Base-by-base conservation (phyloP, 2,888 invertebrate species). In the Neoaliturus tenellus region DNA sequence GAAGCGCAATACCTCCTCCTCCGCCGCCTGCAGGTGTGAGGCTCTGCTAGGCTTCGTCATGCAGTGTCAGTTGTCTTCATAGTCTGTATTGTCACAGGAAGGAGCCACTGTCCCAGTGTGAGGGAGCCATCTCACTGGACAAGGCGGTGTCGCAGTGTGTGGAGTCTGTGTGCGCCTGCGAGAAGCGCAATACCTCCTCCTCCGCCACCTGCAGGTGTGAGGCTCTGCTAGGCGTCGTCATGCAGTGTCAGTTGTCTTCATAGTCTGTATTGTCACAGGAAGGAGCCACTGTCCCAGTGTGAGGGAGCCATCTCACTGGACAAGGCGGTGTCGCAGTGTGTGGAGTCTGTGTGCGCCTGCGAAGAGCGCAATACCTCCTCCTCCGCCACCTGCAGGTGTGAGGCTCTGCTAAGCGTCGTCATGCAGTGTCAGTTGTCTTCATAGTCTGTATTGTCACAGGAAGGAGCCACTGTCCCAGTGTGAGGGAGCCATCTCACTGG, bases 331-430 rank as follows among this genome's bases (percentile, higher is more conserved):
- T 93, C 94, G 84, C 93, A 93, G 83, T 97, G 97, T 89, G 89
- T 96, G 84, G 96, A 96, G 90, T 94, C 94, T 62, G 93, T 95
- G 67, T 97, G 97, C 89, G 93, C 93, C 81, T 97, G 97, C 88
- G 90, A 95, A 0, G 92, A 93, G 51, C 87, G 86, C 20, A 89
- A 90, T 83, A 86, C 85, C 0, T 84, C 85, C 5, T 86, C 87
- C 23, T 85, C 85, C 33, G 90, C 92, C 25, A 90, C 92, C 39
- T 97, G 97, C 89, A 93, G 94, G 86, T 97, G 97, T 88, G 91
- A 92, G 62, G 92, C 94, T 4, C 90, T 97, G 82, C 94, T 95
- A 88, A 92, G 92, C 86, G 94, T 95, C 87, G 95, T 95, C 1
- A 94, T 94, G 0, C 94, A 96, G 87, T 97, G 97, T 87, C 91